Conservation (phyloP, 2,888 invertebrate species). For the Lithophane leautieri region DNA sequence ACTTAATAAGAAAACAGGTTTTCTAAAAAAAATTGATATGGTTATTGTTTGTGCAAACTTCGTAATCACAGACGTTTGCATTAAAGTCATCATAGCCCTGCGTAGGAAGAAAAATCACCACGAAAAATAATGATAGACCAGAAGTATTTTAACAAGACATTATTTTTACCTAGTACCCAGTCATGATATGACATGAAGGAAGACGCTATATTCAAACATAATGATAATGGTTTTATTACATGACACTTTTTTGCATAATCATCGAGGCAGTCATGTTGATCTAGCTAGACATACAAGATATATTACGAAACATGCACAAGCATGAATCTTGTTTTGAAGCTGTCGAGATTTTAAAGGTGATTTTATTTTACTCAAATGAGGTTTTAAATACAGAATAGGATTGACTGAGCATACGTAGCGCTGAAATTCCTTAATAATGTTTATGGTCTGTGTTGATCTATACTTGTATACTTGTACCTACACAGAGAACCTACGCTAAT, state of each 20-base stretch:
- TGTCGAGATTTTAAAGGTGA: not conserved
- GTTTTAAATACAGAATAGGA: not conserved
- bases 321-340: constrained; percentile 11
- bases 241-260: constrained; percentile 26
- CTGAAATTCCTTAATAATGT: not conserved
- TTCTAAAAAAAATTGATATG: not conserved
- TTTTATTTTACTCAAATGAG: not conserved
- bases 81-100: constrained; percentile 6
- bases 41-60: not conserved
- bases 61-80: not conserved
- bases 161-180: not conserved
- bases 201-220: constrained; percentile 23
- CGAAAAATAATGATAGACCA: constrained; percentile 7
- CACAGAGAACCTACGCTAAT: not conserved
- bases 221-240: constrained; percentile 8
- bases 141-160: not conserved
- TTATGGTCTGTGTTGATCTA: not conserved
- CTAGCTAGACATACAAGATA: not conserved
- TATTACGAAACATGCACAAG: not conserved
- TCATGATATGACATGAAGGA: constrained; percentile 1
- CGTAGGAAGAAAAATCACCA: not conserved
- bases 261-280: constrained; percentile 4
- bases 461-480: no score
- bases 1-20: not conserved
- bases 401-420: not conserved